These are phyloP conservation scores for Cirrhinus molitorella DNA, from an alignment of 2,797 vertebrate genomes.

Conservation along the genomic window DNA sequence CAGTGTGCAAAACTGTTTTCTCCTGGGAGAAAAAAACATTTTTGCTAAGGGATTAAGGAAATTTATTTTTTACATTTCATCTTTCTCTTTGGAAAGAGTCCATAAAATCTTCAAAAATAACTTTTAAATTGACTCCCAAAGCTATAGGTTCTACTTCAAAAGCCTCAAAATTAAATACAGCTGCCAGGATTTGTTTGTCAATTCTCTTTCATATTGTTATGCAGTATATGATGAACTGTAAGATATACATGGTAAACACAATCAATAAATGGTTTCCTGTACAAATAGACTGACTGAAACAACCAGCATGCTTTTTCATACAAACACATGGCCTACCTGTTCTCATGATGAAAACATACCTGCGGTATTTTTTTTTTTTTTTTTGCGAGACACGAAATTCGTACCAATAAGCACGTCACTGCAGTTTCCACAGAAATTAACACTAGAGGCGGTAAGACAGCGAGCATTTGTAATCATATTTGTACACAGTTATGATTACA, in stretches of 20 bases:
- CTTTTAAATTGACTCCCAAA: not conserved
- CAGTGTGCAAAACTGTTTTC: slow-evolving; percentile 5
- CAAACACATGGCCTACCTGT: too few species aligned
- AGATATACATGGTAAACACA: not conserved
- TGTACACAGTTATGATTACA: too few species aligned
- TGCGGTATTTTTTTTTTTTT: too few species aligned
- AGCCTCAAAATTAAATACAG: not conserved
- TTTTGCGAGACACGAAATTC: too few species aligned
- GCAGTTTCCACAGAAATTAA: too few species aligned
- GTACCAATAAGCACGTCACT: too few species aligned
- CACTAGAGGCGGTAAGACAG: too few species aligned
- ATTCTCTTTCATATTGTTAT: not conserved
- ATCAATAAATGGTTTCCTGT: not conserved
- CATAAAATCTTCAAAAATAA: not conserved
- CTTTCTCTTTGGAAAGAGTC: not conserved
- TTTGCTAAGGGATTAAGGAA: not conserved
- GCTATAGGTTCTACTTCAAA: not conserved
- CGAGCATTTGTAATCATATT: too few species aligned
- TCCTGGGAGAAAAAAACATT: not conserved
- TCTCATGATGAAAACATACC: too few species aligned
- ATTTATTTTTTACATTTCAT: not conserved
- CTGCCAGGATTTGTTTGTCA: not conserved
- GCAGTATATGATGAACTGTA: not conserved
- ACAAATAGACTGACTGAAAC: not conserved
- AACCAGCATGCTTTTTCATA: not conserved